These are phyloP conservation scores for Heteromormyrus szaboi DNA, from an alignment of 2,797 vertebrate species.

Conservation along the genomic window DNA sequence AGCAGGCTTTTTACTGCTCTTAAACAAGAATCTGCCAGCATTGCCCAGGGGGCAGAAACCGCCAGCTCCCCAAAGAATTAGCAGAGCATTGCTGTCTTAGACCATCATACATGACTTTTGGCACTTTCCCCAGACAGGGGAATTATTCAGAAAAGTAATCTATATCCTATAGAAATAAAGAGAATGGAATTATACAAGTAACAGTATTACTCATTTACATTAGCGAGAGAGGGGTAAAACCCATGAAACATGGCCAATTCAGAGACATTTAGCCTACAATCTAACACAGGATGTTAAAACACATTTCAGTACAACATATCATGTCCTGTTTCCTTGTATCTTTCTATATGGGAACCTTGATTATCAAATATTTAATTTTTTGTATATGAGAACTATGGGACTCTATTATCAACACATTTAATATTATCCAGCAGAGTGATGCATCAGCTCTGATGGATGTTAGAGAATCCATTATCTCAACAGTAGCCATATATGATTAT, in stretches of 20 bases:
- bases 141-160: background rate
- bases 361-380: background rate
- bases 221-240: background rate
- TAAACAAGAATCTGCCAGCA: constrained; percentile 59
- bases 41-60: constrained; percentile 32
- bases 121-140: constrained; percentile 3
- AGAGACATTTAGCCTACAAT: background rate
- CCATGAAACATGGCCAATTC: background rate
- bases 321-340: background rate
- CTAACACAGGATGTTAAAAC: background rate
- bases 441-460: background rate
- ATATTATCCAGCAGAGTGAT: background rate
- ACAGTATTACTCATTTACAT: background rate
- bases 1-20: constrained; percentile 50
- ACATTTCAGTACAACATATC: background rate
- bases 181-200: background rate
- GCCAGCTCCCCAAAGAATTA: constrained; percentile 24
- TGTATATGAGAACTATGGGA: background rate
- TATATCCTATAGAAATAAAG: constrained; percentile 10
- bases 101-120: constrained; percentile 27
- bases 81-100: constrained; percentile 30
- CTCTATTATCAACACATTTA: background rate
- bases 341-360: background rate
- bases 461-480: constrained; percentile 1
- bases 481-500: constrained; percentile 7